A percentile compares a stretch with the other conserved stretches of the same genome.
Evolutionary conservation across 2,797 vertebrate species (phyloP).

Genomic region (Kryptopterus vitreolus): DNA sequence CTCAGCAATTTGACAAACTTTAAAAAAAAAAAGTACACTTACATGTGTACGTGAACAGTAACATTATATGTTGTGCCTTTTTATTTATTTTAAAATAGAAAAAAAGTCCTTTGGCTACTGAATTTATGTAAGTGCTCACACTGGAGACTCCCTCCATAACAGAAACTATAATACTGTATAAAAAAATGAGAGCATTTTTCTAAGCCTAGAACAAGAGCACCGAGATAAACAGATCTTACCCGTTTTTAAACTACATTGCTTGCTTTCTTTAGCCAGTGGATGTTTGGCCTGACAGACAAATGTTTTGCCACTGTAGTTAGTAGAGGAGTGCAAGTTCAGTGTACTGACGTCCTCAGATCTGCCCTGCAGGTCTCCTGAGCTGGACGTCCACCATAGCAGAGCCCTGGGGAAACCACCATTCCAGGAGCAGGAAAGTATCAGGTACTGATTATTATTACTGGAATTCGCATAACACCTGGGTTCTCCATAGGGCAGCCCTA

Average conservation of each 20-base stretch:
- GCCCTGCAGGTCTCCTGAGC: constrained; percentile 60
- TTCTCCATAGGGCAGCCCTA: constrained; percentile 76
- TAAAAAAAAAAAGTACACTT: too few relatives aligned
- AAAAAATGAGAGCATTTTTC: background rate
- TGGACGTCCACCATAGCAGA: constrained; percentile 77
- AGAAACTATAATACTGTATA: background rate
- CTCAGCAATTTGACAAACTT: background rate
- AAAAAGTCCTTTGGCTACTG: background rate
- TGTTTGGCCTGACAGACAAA: constrained; percentile 82
- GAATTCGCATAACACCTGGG: constrained; percentile 76
- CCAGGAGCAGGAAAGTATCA: constrained; percentile 86
- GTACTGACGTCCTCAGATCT: constrained; percentile 67
- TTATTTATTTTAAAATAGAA: background rate
- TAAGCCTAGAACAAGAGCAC: background rate
- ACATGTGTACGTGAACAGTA: background rate
- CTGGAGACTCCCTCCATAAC: background rate
- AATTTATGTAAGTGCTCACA: background rate
- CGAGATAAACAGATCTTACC: constrained; percentile 66
- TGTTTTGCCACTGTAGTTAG: constrained; percentile 68
- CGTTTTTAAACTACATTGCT: constrained; percentile 76
- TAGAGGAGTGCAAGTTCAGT: constrained; percentile 73
- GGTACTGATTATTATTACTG: constrained; percentile 72
- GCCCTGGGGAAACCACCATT: constrained; percentile 78
- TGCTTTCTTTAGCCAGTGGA: constrained; percentile 68
- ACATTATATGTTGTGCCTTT: background rate